Evolutionary conservation across 2,888 invertebrate species (phyloP).

Genomic region (Chirona hameri): DNA sequence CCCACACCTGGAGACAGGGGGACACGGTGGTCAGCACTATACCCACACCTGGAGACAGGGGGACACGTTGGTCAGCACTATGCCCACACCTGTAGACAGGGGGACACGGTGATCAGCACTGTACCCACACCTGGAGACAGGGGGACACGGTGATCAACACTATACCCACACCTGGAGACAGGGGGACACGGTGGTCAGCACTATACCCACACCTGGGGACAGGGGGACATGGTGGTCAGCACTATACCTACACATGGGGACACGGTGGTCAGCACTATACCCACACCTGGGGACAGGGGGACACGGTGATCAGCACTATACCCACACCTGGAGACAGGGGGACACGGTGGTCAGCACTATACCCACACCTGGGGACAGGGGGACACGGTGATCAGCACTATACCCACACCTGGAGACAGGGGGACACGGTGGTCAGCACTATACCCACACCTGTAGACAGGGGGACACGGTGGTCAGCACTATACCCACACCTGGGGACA

Average conservation of each 20-base stretch:
- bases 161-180: constrained; percentile 52
- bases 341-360: constrained; percentile 91
- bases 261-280: too few species aligned
- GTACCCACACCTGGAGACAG: constrained; percentile 78
- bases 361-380: constrained; percentile 72
- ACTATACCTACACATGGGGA: constrained; percentile 86
- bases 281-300: constrained; percentile 53
- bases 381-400: too few species aligned
- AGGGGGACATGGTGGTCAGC: constrained; percentile 89
- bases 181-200: too few species aligned
- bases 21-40: too few species aligned
- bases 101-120: constrained; percentile 89
- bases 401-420: constrained; percentile 52
- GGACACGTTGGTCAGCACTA: too few species aligned
- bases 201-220: too few species aligned
- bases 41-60: constrained; percentile 52
- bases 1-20: constrained; percentile 74
- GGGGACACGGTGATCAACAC: too few species aligned
- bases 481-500: constrained; percentile 78
- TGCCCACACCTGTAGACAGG: too few species aligned
- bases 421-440: too few species aligned
- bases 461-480: constrained; percentile 91
- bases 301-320: too few species aligned
- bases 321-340: too few species aligned
- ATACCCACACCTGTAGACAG: too few species aligned